These are phyloP conservation scores for Nycticebus coucang DNA, from an alignment of 2,113 vertebrate species.

Conservation along the genomic window DNA sequence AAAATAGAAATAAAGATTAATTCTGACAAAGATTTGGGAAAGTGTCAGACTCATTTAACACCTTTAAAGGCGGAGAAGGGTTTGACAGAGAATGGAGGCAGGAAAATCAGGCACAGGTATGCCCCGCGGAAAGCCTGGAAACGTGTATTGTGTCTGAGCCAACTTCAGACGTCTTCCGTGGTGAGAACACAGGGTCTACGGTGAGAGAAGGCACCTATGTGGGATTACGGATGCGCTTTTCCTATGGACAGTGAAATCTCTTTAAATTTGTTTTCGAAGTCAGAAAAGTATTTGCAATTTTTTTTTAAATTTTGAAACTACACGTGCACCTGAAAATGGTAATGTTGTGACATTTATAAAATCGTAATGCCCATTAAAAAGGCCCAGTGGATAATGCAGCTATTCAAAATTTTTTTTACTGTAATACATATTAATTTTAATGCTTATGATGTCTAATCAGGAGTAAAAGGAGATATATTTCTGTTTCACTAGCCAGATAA, in stretches of 20 bases:
- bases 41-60: background rate
- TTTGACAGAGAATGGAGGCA: background rate
- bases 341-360: background rate
- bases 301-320: background rate
- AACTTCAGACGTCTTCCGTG: background rate
- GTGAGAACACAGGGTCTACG: background rate
- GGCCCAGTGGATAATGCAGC: background rate
- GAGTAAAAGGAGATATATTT: background rate
- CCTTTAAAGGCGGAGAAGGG: background rate
- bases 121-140: background rate
- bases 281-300: background rate
- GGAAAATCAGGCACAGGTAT: background rate
- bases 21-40: background rate
- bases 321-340: background rate
- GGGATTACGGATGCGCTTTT: background rate
- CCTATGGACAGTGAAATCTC: background rate
- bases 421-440: slow-evolving; percentile 11
- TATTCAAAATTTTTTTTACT: slow-evolving; percentile 4
- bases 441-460: background rate
- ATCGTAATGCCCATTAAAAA: background rate
- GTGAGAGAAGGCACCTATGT: background rate
- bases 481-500: background rate
- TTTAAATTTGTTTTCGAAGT: background rate
- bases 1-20: background rate
- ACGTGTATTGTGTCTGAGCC: background rate